Evolutionary conservation across 1,140 invertebrate species (phyloP).

Genomic region (Kradibia gibbosae): DNA sequence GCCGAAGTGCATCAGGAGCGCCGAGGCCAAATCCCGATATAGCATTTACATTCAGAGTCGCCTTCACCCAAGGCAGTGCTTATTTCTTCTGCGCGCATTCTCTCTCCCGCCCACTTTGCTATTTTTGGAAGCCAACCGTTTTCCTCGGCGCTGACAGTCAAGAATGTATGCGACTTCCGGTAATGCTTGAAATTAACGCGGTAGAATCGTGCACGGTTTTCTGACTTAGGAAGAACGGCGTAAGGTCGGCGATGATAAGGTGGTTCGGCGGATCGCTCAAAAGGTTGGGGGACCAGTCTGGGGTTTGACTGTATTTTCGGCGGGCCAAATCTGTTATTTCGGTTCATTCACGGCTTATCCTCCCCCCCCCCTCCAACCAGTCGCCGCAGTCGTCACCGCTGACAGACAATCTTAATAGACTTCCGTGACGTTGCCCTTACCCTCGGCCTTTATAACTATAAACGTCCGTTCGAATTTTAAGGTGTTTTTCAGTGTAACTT

Average conservation of each 20-base stretch:
- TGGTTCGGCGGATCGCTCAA: no score
- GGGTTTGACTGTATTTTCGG: slow-evolving; percentile 13
- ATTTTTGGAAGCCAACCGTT: slow-evolving; percentile 49
- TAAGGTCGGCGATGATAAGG: slow-evolving; percentile 29
- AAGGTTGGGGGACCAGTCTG: neutral
- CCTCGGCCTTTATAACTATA: no score
- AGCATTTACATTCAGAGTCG: neutral
- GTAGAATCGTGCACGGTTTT: neutral
- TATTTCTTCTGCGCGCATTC: neutral
- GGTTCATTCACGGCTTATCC: neutral
- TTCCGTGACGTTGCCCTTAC: neutral
- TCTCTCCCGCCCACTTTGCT: neutral
- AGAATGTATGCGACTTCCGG: slow-evolving; percentile 45
- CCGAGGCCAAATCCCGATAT: neutral
- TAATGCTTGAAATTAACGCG: slow-evolving; percentile 39
- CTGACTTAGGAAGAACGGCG: neutral
- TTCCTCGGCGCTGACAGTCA: slow-evolving; percentile 10
- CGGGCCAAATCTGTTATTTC: neutral
- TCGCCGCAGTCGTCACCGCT: neutral
- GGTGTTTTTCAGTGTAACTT: no score
- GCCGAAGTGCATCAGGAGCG: neutral
- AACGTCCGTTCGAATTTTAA: no score
- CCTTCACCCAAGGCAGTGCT: slow-evolving; percentile 3
- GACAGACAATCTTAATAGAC: neutral
- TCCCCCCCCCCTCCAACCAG: no score